Evolutionary conservation across 2,113 vertebrate genomes (phyloP), one percentile per base, ranked within the genome.

Genomic region (Acanthochromis polyacanthus): DNA sequence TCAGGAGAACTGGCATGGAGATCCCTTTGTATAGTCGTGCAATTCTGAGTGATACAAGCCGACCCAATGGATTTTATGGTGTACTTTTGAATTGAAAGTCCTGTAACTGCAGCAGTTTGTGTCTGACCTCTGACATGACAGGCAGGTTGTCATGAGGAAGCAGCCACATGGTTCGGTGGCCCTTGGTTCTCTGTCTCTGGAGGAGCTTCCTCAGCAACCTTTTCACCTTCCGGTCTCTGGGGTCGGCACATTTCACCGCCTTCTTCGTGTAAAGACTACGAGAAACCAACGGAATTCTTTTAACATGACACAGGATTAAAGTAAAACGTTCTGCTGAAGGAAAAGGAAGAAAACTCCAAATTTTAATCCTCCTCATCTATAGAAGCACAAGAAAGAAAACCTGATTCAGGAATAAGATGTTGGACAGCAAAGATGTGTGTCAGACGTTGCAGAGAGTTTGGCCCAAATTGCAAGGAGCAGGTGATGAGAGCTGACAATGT

Each of bases 191-290:
- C 75, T 92, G 90, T 81, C 93, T 91, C 87, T 82, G 89, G 56
- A 81, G 23, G 73, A 95, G 92, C 83, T 95, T 95, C 57, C 94
- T 92, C 81, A 95, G 79, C 86, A 95, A 85, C 90, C 95, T 89
- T 84, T 93, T 95, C 82, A 95, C 93, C 86, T 94, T 94, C n/a
- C 90, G 87, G 84, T 95, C 94, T 36, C 89, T 90, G 68, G 95
- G 95, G 85, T 95, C 93, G 6, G 94, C 94, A 76, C 95, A 95
- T 83, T 95, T 95, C 82, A 95, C 95, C 0, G 92, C 91, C 82
- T 91, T 95, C 92, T 94, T 95, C 8, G 94, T 95, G 91, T 95
- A 95, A 85, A 95, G 90, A 83, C 95, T 95, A 79, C 53, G 10
- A 1, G 45, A 73, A 80, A 68, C 78, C 7, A 77, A 64, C 22